phyloP scores from a whole-genome alignment of 2,797 vertebrate species.

The Urosaurus nigricauda region DNA sequence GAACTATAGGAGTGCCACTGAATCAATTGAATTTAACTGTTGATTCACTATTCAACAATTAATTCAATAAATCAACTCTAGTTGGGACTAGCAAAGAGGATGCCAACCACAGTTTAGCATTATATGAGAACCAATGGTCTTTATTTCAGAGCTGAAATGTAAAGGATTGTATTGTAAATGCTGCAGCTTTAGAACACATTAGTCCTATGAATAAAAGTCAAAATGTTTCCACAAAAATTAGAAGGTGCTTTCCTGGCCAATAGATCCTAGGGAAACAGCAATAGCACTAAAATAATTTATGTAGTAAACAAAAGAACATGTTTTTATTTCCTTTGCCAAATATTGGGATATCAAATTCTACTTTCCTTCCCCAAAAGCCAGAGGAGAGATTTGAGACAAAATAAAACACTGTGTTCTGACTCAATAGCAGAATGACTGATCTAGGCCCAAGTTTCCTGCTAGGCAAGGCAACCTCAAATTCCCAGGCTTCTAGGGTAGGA shows the following conservation, averaged over 20 bases:
- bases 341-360: conserved; percentile 24
- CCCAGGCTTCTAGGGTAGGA: conserved; percentile 31
- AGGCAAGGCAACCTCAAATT: conserved; percentile 39
- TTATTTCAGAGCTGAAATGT: background rate
- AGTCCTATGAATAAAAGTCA: background rate
- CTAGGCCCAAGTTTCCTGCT: conserved; percentile 34
- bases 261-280: background rate
- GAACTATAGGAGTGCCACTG: too few species aligned
- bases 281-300: background rate
- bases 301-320: background rate
- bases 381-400: background rate
- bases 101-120: too few species aligned
- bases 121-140: too few species aligned
- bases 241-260: background rate
- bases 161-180: background rate
- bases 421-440: conserved; percentile 38
- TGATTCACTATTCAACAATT: too few species aligned
- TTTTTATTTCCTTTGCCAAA: conserved; percentile 28
- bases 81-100: background rate
- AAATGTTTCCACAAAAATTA: background rate
- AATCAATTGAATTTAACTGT: too few species aligned
- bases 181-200: background rate
- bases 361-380: conserved; percentile 45
- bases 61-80: too few species aligned
- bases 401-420: conserved; percentile 14